Evolutionary conservation across 2,113 vertebrate genomes (phyloP), one percentile per base, ranked within the genome.

Genomic region (Perca flavescens): DNA sequence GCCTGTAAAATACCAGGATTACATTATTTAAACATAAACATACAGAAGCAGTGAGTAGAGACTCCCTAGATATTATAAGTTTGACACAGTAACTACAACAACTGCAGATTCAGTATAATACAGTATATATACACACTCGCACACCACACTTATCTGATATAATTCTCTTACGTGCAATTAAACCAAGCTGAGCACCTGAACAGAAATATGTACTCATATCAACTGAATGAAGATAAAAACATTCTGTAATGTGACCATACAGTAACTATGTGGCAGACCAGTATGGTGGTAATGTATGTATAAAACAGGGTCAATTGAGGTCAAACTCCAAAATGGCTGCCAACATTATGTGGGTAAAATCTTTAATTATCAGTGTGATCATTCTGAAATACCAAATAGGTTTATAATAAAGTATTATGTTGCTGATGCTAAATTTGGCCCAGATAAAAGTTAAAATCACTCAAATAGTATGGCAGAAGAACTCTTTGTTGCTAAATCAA

Each of bases 1-100:
- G 95, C 77, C 98, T 99, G 89, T 19, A 49, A 57, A 72, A 79
- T 16, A 40, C 8, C 43, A 50, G 7, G 43, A 50, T n/a, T 16
- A 61, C 2, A 40, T 65, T 25, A 15, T 34, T 65, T 16, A 15
- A 52, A 40, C 11, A 61, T 17, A 53, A 16, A 43, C 57, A 77
- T 3, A 56, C 25, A 36, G 21, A 21, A 11, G 43, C 2, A 78
- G 19, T 11, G 25, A 40, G 31, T 10, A 2, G 22, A 62, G n/a
- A 52, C 13, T 50, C 19, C 47, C 49, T 25, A 4, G n/a, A 28
- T 31, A n/a, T 36, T 21, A 28, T 36, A 53, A 4, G 5, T 56
- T 43, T 25, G 14, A 52, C 28, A 21, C 22, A 34, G 19, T n/a
- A n/a, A 12, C n/a, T 61, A 47, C 25, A 60, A 12, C 50, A 56